Evolutionary conservation across 2,888 invertebrate genomes (phyloP), one percentile per base, ranked within the genome.

Genomic region (Steinernema hermaphroditum): DNA sequence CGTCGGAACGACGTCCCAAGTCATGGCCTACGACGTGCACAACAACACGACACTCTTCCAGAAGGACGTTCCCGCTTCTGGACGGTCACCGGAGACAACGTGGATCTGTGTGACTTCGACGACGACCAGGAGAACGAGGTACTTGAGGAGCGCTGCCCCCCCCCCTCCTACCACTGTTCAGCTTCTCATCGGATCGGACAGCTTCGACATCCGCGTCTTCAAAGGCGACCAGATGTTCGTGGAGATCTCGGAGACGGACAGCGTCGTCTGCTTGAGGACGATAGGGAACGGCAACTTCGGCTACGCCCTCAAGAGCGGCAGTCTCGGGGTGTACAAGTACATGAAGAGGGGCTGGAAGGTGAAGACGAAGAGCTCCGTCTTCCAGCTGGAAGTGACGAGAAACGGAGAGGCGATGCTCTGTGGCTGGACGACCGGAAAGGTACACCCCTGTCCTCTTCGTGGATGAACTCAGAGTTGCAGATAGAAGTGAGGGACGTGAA

Each of bases 21-120:
- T 93, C 4, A 88, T 93, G 70, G 94, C 92, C 0, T 96, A 94
- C 87, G 93, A 95, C 88, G 92, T 95, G 2, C 92, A 94, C 86
- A 93, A 94, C 81, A 96, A 96, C 88, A 91, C 91, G 22, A 95
- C 96, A 87, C 88, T 95, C 0, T 95, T 96, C 88, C 94, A 93
- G 87, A 93, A 92, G 88, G 94, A 95, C 88, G 91, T 93, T 74
- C 90, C 92, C 12, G 92, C 14, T 94, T 93, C 87, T 96, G 96
- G 96, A 94, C 93, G 12, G 94, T 94, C 76, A 86, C 88, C 77
- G 93, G 94, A 34, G 94, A 95, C 80, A 92, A 92, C 87, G 93
- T 96, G 85, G 91, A 92, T 41, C 89, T 93, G 29, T 90, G 93
- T 79, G 95, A 96, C 88, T 93, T 93, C 86, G 93, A 93, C 86